phyloP scores from a whole-genome alignment of 1,140 invertebrate genomes.

The Drosophila carrolli region DNA sequence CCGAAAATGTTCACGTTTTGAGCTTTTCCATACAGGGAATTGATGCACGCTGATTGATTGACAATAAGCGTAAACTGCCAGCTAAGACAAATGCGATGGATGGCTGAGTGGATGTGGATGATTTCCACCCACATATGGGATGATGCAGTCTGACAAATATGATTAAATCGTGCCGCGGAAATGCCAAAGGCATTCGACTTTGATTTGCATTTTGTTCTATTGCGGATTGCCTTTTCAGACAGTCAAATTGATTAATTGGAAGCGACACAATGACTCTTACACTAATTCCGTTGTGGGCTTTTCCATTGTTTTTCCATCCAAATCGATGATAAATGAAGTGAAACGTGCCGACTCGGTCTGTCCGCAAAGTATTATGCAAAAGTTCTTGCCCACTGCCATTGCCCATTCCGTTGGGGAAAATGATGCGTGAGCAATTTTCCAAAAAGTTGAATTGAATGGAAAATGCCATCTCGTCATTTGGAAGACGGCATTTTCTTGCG shows the following conservation, averaged over 20 bases:
- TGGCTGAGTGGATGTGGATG: conserved; percentile 11
- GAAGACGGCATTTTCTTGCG: conserved; percentile 27
- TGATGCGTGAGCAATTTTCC: conserved; percentile 69
- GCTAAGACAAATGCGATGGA: conserved; percentile 56
- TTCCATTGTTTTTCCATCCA: conserved; percentile 4
- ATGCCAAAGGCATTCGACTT: conserved; percentile 21
- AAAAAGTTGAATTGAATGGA: conserved; percentile 65
- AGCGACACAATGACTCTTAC: conserved; percentile 24
- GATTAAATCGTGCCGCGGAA: conserved; percentile 41
- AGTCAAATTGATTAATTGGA: conserved; percentile 62
- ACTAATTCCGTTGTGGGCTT: conserved; percentile 5
- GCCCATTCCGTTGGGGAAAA: conserved; percentile 52
- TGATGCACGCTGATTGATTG: conserved; percentile 64
- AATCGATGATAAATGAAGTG: conserved; percentile 65
- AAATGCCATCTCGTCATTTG: conserved; percentile 44
- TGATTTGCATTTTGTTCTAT: conserved; percentile 31
- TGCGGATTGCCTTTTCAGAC: conserved; percentile 9
- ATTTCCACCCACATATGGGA: background rate
- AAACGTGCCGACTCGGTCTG: conserved; percentile 32
- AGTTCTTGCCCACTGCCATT: conserved; percentile 48
- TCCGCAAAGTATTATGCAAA: conserved; percentile 48
- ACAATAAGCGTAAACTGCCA: conserved; percentile 66
- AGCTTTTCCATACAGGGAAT: conserved; percentile 17
- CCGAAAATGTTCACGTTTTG: conserved; percentile 16
- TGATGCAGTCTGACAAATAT: conserved; percentile 49